Evolutionary conservation across 2,888 invertebrate species (phyloP).

Genomic region (Apamea monoglypha): DNA sequence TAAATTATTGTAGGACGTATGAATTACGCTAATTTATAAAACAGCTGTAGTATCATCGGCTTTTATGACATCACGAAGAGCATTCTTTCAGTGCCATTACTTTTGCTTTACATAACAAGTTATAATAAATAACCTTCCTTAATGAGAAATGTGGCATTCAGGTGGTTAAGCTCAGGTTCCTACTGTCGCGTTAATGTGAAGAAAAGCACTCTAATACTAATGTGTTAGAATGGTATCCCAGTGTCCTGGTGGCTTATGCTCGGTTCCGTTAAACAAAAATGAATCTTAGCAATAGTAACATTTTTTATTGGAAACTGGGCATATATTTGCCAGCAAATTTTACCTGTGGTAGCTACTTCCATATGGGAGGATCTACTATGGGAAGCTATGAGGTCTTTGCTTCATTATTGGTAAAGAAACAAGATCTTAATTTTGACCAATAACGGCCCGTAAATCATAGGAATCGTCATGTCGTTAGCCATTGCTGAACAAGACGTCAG

Average conservation of each 20-base stretch:
- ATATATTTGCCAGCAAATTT: too few species aligned
- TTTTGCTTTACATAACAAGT: neutral
- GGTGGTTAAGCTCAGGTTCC: neutral
- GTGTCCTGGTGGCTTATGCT: neutral
- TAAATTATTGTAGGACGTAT: too few species aligned
- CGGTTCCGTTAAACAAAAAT: too few species aligned
- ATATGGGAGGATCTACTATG: too few species aligned
- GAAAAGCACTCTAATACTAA: neutral
- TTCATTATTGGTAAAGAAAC: too few species aligned
- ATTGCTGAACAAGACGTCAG: neutral
- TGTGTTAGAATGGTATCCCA: neutral
- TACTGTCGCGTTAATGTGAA: neutral
- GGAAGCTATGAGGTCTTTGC: too few species aligned
- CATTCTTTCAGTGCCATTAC: neutral
- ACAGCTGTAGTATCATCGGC: neutral
- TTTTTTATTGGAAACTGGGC: too few species aligned
- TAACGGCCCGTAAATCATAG: too few species aligned
- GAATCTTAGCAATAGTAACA: too few species aligned
- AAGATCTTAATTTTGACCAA: too few species aligned
- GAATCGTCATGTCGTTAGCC: neutral
- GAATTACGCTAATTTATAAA: constrained; percentile 9
- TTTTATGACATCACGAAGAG: neutral
- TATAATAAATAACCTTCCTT: neutral
- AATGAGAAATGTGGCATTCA: neutral
- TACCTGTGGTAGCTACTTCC: too few species aligned